Base-by-base conservation (phyloP, 2,113 vertebrate species). In the Saguinus imperator region DNA sequence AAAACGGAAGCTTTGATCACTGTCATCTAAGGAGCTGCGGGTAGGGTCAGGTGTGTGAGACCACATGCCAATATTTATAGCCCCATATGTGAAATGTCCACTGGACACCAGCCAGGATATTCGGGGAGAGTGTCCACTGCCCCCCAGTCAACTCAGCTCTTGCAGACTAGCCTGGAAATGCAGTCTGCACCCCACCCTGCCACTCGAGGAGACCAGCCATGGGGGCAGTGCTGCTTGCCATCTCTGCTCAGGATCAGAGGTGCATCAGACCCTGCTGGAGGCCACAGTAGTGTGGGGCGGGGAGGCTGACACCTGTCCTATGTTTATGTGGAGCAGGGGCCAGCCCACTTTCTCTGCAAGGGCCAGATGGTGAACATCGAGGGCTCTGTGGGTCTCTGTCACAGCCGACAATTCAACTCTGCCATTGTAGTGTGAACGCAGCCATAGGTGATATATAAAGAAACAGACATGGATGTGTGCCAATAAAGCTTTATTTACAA, bases 271-370 rank as follows among this genome's bases (percentile, higher is more conserved):
- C 18, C 48, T 7, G 32, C 25, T 23, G 1, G 76, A 35, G 57
- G 20, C 20, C 57, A 0, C 0, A 14, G n/a, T 6, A 20, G 68
- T 18, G 8, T 32, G 37, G 10, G 18, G 6, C 12, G 40, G 66
- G 40, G 64, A 45, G 25, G 1, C 13, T 64, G 20, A 0, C 5
- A 0, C 0, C 2, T 9, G 66, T 13, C 64, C 57, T 2, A 1
- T 14, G 8, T 17, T 76, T 57, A 12, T 9, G 12, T 0, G 12
- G 17, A 29, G 52, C 18, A 10, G 35, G 81, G 66, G 16, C 25
- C 2, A 1, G 64, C 68, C n/a, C 27, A 0, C 8, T 0, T 4
- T 4, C 80, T 64, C 52, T 29, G 35, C 8, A 35, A 35, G 52
- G 58, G 20, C 68, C 13, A 32, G n/a, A 21, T 25, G 37, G 70